Evolutionary conservation across 2,113 vertebrate species (phyloP), one percentile per base, ranked within the genome.

Genomic region (Macquaria ambigua): DNA sequence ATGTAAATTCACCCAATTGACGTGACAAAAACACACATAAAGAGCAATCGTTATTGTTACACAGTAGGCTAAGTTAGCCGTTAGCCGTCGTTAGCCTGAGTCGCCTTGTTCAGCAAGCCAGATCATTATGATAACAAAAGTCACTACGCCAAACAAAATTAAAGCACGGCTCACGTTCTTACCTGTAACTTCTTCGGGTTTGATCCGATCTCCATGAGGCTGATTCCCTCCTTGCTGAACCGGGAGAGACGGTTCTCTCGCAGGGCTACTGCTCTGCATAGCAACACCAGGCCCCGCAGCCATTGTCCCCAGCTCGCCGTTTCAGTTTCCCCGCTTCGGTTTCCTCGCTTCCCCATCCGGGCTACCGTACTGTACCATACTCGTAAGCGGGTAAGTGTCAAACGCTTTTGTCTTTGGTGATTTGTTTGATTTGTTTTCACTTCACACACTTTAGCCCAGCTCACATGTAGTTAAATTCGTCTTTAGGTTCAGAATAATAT

Each of bases 101-200:
- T 79, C 59, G 41, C 21, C 23, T 34, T 3, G 61, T 21, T 12
- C 39, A 72, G 31, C 52, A 4, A 4, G 1, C 2, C 14, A 23
- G 10, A 31, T 25, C 16, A 8, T 20, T 23, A 41, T 16, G 34
- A 59, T 2, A 28, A 12, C 15, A 28, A 1, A 23, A 79, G 28
- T 3, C 18, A 39, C 7, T 6, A 34, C 52, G 2, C 8, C 6
- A 28, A 43, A 53, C 16, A 0, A 25, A 50, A 53, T 15, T 4
- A 31, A 62, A 43, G 2, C 34, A 10, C 10, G 6, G 2, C 15
- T 46, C 6, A 1, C 1, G 0, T 48, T 70, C 59, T 74, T 69
- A 96, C 96, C 96, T 25, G 95, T 95, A 3, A 93, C 88, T 25
- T 96, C 96, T 73, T 96, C 96, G 0, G 79, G n/a, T 92, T 92